Evolutionary conservation across 2,888 invertebrate genomes (phyloP).

Genomic region (Sinhomidia bicolor): DNA sequence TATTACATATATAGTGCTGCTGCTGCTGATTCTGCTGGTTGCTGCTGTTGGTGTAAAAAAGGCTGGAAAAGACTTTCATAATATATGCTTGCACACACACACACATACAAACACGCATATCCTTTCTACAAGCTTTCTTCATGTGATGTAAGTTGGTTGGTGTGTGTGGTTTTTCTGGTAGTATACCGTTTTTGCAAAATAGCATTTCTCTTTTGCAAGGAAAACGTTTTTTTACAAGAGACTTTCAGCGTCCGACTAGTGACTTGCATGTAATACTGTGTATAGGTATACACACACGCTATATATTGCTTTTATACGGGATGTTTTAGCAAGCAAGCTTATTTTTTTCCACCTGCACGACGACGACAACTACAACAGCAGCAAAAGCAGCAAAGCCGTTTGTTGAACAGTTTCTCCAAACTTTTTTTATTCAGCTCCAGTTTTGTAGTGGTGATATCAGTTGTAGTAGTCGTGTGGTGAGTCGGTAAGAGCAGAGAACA

Average conservation of each 20-base stretch:
- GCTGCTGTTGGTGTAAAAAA: too few relatives aligned
- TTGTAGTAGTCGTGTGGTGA: neutral
- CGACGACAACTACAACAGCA: neutral
- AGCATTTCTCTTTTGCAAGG: too few relatives aligned
- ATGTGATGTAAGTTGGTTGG: neutral
- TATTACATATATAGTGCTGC: neutral
- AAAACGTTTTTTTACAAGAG: neutral
- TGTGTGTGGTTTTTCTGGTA: neutral
- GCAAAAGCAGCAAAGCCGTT: too few relatives aligned
- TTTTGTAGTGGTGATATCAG: neutral
- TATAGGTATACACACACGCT: neutral
- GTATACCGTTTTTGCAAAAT: neutral
- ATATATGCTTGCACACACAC: too few relatives aligned
- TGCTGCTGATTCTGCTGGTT: neutral
- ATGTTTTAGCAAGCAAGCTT: neutral
- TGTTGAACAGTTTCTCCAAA: neutral
- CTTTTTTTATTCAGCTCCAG: neutral
- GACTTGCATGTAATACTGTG: neutral
- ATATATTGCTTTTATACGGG: too few relatives aligned
- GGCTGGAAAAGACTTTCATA: neutral
- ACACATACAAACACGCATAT: too few relatives aligned
- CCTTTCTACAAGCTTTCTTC: too few relatives aligned
- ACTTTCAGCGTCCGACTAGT: neutral
- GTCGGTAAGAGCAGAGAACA: neutral
- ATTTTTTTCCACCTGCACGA: conserved; percentile 18